These are phyloP conservation scores for Bombylius major DNA, from an alignment of 2,888 invertebrate genomes.

Conservation along the genomic window DNA sequence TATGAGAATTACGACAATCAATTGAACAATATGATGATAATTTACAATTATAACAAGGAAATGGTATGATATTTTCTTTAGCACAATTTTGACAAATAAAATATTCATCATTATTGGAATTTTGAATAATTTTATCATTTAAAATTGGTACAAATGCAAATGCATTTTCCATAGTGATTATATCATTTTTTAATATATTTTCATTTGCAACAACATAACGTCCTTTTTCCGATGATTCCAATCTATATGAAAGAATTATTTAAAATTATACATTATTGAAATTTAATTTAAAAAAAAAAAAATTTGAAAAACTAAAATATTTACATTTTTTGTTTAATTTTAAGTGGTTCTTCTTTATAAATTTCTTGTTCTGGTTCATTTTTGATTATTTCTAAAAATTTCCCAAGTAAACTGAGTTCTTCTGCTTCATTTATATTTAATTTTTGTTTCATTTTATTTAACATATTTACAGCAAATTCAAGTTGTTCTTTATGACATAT, in stretches of 20 bases:
- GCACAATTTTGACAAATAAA: conserved; percentile 61
- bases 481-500: conserved; percentile 1
- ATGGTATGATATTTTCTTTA: conserved; percentile 39
- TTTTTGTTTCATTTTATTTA: background rate
- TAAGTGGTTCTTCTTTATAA: background rate
- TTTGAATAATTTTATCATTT: conserved; percentile 14
- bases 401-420: background rate
- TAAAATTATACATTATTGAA: conserved; percentile 30
- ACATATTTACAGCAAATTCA: background rate
- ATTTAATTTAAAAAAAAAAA: background rate
- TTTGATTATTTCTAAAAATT: too few species aligned
- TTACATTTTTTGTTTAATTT: conserved; percentile 8
- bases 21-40: conserved; percentile 51
- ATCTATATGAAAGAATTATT: conserved; percentile 27
- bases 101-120: background rate
- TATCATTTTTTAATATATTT: conserved; percentile 50
- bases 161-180: conserved; percentile 66
- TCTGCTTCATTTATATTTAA: background rate
- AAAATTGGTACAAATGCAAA: conserved; percentile 59
- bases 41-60: conserved; percentile 54
- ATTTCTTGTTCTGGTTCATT: too few species aligned
- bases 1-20: conserved; percentile 43
- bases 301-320: background rate
- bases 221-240: conserved; percentile 36
- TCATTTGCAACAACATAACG: conserved; percentile 37